Evolutionary conservation across 2,113 vertebrate genomes (phyloP).

Genomic region (Pipa parva): DNA sequence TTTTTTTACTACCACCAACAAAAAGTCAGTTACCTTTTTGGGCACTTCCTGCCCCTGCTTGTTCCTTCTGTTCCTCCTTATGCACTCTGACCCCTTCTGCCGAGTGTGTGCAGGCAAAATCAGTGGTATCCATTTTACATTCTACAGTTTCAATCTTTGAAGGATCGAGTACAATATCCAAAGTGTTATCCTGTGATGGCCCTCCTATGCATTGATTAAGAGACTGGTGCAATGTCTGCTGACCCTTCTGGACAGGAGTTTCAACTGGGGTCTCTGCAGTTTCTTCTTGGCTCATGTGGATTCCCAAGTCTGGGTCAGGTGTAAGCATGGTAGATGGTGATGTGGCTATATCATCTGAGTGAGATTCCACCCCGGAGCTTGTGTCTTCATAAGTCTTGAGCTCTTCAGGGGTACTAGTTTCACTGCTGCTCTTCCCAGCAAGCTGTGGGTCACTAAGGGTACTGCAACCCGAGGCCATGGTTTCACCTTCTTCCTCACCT

Average conservation of each 20-base stretch:
- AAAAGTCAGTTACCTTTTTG: conserved; percentile 37
- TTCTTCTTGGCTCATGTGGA: conserved; percentile 60
- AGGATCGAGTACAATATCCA: background rate
- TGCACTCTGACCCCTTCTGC: background rate
- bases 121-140: conserved; percentile 8
- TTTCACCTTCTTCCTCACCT: conserved; percentile 16
- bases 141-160: background rate
- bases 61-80: background rate
- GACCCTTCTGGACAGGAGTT: conserved; percentile 26
- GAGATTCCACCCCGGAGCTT: conserved; percentile 56
- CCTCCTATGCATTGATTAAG: background rate
- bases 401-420: conserved; percentile 69
- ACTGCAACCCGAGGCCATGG: conserved; percentile 56
- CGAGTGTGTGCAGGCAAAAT: background rate
- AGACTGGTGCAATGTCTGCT: background rate
- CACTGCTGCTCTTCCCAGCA: conserved; percentile 72
- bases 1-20: background rate
- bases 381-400: conserved; percentile 66
- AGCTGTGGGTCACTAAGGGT: conserved; percentile 69
- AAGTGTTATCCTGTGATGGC: background rate
- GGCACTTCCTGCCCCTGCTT: conserved; percentile 12
- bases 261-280: background rate
- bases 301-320: conserved; percentile 71
- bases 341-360: conserved; percentile 62
- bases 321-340: conserved; percentile 40